phyloP scores from a whole-genome alignment of 2,797 vertebrate species.

The Hemitrygon akajei region DNA sequence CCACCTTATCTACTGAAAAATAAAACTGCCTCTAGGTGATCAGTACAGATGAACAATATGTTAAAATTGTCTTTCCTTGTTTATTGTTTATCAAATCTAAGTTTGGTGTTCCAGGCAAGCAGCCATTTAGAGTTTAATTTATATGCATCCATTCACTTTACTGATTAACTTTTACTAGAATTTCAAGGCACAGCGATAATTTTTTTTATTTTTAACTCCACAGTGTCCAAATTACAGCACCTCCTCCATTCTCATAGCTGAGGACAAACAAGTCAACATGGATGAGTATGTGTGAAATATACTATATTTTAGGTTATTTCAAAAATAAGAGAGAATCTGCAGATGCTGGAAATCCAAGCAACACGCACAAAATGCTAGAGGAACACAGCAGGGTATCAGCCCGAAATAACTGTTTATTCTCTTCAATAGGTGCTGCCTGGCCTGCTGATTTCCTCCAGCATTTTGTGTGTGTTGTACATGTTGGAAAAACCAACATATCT shows the following conservation, averaged over 20 bases:
- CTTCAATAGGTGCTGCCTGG: too few relatives aligned
- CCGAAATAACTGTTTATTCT: too few relatives aligned
- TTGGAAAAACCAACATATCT: neutral
- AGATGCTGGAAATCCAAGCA: too few relatives aligned
- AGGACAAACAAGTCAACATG: constrained; percentile 22
- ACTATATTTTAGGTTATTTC: neutral
- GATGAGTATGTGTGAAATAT: constrained; percentile 11
- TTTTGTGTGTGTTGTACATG: neutral
- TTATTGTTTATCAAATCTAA: neutral
- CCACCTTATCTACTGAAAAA: neutral
- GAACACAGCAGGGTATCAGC: too few relatives aligned
- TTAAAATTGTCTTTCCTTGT: neutral
- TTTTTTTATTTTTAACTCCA: neutral
- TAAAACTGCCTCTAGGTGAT: neutral
- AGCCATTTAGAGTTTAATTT: neutral
- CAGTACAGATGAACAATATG: neutral
- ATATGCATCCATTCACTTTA: neutral
- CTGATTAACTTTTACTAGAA: neutral
- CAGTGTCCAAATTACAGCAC: neutral
- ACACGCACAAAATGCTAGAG: too few relatives aligned
- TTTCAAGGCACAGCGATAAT: neutral
- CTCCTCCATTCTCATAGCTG: neutral
- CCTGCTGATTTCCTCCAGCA: too few relatives aligned
- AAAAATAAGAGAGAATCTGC: too few relatives aligned
- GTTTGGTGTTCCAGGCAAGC: neutral